A percentile compares a stretch with the other conserved stretches of the same genome.
Evolutionary conservation across 2,797 vertebrate genomes (phyloP).

Genomic region (Falco berigora): DNA sequence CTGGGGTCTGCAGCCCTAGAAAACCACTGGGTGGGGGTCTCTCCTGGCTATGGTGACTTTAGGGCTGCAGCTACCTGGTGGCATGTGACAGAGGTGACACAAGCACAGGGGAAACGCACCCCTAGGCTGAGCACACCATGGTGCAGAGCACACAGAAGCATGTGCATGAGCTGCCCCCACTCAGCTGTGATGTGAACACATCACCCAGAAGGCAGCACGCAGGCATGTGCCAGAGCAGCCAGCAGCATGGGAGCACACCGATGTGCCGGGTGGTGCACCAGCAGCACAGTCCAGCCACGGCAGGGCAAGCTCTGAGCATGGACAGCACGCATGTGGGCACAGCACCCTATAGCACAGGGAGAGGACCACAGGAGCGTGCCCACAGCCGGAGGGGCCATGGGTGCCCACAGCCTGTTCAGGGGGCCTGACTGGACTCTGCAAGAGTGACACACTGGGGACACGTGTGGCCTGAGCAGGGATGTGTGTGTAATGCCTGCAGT

Average conservation of each 20-base stretch:
- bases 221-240: not conserved
- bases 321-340: fast-evolving
- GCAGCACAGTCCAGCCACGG: not conserved
- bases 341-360: not conserved
- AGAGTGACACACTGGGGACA: fast-evolving
- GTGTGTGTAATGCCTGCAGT: not conserved
- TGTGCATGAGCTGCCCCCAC: not conserved
- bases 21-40: not conserved
- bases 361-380: not conserved
- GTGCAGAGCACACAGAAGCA: fast-evolving
- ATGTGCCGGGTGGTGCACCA: not conserved
- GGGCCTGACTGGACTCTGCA: not conserved
- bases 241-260: fast-evolving
- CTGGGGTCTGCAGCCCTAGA: not conserved
- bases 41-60: not conserved
- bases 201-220: not conserved
- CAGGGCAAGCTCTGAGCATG: not conserved
- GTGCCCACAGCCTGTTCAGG: not conserved
- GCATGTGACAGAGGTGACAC: not conserved
- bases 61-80: not conserved
- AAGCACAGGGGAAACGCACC: not conserved
- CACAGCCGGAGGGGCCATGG: not conserved
- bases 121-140: too few species aligned
- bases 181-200: fast-evolving
- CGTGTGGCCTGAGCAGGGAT: not conserved